Percentiles rank a stretch among this genome's conserved stretches.
Conservation (phyloP, 2,113 vertebrate genomes). For the Salminus brasiliensis region DNA sequence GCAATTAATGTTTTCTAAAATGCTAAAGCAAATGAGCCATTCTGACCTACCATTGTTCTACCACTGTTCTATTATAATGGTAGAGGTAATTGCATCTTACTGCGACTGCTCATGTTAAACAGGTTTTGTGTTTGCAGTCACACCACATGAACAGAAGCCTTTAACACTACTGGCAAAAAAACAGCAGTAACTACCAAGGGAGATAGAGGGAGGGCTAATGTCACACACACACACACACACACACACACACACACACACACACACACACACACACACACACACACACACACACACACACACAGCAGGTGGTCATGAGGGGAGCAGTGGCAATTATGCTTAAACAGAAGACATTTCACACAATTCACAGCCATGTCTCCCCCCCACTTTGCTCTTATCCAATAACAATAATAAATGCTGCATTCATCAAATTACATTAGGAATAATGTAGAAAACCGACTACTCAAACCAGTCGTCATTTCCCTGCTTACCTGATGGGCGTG, state of each 20-base stretch:
- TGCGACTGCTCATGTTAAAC: background rate
- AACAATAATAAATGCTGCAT: too few species aligned
- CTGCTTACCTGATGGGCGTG: conserved; percentile 79
- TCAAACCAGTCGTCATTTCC: background rate
- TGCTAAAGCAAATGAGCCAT: background rate
- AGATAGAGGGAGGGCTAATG: background rate
- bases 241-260: background rate
- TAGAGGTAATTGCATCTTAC: background rate
- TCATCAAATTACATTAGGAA: background rate
- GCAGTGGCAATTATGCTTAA: background rate
- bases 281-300: background rate
- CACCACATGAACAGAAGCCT: background rate
- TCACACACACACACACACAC: conserved; percentile 2
- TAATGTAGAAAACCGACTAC: background rate
- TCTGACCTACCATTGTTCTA: too few species aligned
- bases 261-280: background rate
- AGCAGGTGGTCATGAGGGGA: background rate
- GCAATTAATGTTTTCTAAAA: background rate
- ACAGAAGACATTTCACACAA: background rate
- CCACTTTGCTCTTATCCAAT: too few species aligned
- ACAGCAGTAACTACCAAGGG: conserved; percentile 10
- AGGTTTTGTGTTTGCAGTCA: background rate
- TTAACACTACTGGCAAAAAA: conserved; percentile 2
- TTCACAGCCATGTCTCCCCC: background rate
- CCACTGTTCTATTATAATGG: conserved; percentile 24